Base-by-base conservation (phyloP, 2,888 invertebrate species). In the Cancer borealis region DNA sequence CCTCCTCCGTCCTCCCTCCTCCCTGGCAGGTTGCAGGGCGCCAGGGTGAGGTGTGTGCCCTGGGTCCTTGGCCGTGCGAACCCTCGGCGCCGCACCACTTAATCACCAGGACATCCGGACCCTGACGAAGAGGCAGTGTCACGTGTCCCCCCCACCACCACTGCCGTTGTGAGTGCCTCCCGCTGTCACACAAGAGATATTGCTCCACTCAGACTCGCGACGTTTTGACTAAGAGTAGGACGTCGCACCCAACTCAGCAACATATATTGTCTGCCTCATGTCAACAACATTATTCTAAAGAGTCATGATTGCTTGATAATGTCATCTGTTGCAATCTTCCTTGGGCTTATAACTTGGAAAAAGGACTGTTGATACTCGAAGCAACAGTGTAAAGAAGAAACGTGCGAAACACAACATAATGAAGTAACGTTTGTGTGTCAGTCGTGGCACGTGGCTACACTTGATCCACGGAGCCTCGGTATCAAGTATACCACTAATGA, bases 121-220 rank as follows among this genome's bases (percentile, higher is more conserved):
- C 84, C 84, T 84, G 84, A 84, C 84, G 84, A 39, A 84, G 84
- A 30, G 84, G 84, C 84, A 21, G 84, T 39, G 84, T 30, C 84
- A 84, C 84, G 84, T 84, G 84, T 84, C 39, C 39, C 84, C 66
- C 30, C 14, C 12, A 14, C 84, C 39, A 39, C 39, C 39, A 39
- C 39, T 17, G 39, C 39, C 84, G 39, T 17, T 84, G 84, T 84
- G 84, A 84, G 39, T 39, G 84, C 84, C 30, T 30, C 14, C 84
- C 39, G 30, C 39, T 39, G 84, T 84, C 84, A 84, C 30, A 10
- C 39, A 84, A 84, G 84, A 84, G 39, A 84, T 30, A 84, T 84
- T 14, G 39, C 39, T 17, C 14, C 84, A 84, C 84, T 84, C 84
- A 30, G 39, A 84, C 39, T 5, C 39, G 14, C 84, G 84, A 84